Evolutionary conservation across 2,797 vertebrate genomes (phyloP), one percentile per base, ranked within the genome.

Genomic region (Sarcophilus harrisii): DNA sequence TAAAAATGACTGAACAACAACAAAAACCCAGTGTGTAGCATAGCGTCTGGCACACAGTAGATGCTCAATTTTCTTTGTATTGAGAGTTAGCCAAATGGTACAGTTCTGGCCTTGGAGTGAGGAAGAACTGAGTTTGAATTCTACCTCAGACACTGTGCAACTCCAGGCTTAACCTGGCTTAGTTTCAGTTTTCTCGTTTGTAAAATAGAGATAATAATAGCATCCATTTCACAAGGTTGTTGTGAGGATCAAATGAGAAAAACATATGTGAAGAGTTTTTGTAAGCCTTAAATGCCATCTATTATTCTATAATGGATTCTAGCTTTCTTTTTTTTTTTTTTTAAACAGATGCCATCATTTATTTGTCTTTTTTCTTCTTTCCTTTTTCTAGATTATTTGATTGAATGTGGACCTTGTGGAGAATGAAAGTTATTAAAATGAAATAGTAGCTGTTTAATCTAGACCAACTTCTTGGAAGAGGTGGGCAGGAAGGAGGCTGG

Each of bases 381-480:
- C 27, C 30, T 58, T 11, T n/a, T 60, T 94, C 60, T 28, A 32
- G 54, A 54, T 92, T 58, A 16, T 81, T 45, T 81, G 66, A 18
- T 6, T 18, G 59, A 32, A 1, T 54, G 54, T 11, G 27, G 89
- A 28, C 6, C 91, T 54, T 29, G 27, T 24, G 54, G 95, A 57
- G 92, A 91, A 38, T 29, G 18, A 57, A 91, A 38, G 16, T 49
- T 55, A 87, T 92, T 93, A 52, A 92, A 49, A 45, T 81, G 66
- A 81, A 12, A 91, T 12, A 57, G 60, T 11, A 29, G 52, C 58
- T 58, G 29, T 81, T 8, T 91, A 57, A 54, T 29, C 18, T 45
- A 66, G 87, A 59, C 54, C 55, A n/a, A 21, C 45, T 95, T 96
- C 87, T 66, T 91, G 92, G 90, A 91, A 55, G 81, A 91, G 54